Percentiles rank a stretch among this genome's conserved stretches.
phyloP scores from a whole-genome alignment of 2,888 invertebrate species.

The Myopa testacea region DNA sequence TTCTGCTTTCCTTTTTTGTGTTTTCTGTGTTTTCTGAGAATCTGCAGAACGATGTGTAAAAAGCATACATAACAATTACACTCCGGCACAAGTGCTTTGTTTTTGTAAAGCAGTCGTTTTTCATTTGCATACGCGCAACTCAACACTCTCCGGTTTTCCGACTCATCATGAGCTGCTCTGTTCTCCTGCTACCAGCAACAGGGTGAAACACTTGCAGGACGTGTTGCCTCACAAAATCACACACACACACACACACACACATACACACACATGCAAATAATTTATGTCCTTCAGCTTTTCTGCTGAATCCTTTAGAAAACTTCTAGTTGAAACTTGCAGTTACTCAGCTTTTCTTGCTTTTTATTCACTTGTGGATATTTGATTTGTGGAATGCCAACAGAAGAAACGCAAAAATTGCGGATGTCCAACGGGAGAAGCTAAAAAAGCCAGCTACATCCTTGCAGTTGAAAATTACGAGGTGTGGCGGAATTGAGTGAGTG shows the following conservation, averaged over 20 bases:
- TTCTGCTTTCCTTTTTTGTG: background rate
- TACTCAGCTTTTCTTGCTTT: background rate
- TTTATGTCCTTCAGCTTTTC: background rate
- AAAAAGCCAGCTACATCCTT: too few relatives aligned
- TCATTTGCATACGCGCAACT: background rate
- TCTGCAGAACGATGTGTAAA: background rate
- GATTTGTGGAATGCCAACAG: background rate
- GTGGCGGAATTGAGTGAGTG: too few relatives aligned
- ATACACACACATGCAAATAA: background rate
- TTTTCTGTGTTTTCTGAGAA: background rate
- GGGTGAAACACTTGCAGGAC: background rate
- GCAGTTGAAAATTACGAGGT: too few relatives aligned
- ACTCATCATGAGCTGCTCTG: background rate
- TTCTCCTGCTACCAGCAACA: background rate
- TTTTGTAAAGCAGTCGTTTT: background rate
- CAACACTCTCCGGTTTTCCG: background rate
- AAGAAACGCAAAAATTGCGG: background rate
- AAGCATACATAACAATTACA: constrained; percentile 3
- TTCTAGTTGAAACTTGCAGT: background rate
- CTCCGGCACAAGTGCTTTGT: background rate
- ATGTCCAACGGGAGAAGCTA: too few relatives aligned
- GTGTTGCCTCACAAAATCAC: background rate
- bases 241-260: background rate
- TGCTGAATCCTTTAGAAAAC: too few relatives aligned
- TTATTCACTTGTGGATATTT: background rate